These are phyloP conservation scores for Peromyscus attwateri DNA, from an alignment of 2,797 vertebrate species.

Conservation along the genomic window DNA sequence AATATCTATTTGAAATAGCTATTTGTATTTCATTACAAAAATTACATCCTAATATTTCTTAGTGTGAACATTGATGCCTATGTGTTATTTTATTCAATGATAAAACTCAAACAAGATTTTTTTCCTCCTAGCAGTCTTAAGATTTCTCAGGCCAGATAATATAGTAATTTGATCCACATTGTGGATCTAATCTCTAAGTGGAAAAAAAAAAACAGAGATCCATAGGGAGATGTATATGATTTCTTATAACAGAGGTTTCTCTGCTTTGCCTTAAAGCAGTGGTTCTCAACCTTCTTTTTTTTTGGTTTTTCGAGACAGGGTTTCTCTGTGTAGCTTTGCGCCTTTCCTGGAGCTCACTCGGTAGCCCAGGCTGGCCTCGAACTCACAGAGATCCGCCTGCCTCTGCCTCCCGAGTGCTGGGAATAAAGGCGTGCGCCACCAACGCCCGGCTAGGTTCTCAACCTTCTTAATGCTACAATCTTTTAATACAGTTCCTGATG, in stretches of 20 bases:
- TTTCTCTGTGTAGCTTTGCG: too few relatives aligned
- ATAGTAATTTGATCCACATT: neutral
- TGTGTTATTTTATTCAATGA: neutral
- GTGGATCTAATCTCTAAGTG: neutral
- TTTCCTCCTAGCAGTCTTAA: neutral
- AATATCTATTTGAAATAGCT: neutral
- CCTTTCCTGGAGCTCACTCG: too few relatives aligned
- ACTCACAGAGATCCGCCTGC: too few relatives aligned
- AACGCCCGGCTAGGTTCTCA: neutral
- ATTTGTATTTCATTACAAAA: conserved; percentile 16
- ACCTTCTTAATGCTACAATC: neutral
- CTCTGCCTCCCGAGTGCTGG: too few relatives aligned
- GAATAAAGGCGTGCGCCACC: too few relatives aligned
- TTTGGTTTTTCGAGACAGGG: too few relatives aligned
- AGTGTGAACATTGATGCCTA: neutral
- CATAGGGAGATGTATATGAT: accelerated
- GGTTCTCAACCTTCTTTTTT: neutral
- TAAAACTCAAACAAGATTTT: neutral
- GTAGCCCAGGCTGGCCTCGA: too few relatives aligned
- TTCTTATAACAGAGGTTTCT: neutral
- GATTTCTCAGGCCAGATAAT: neutral
- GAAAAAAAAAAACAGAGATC: neutral
- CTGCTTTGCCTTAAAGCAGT: neutral
- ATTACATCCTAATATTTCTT: neutral
- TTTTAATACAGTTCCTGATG: neutral